A percentile compares a stretch with the other conserved stretches of the same genome.
phyloP scores from a whole-genome alignment of 1,140 invertebrate species.

The Zelostemma sp. region DNA sequence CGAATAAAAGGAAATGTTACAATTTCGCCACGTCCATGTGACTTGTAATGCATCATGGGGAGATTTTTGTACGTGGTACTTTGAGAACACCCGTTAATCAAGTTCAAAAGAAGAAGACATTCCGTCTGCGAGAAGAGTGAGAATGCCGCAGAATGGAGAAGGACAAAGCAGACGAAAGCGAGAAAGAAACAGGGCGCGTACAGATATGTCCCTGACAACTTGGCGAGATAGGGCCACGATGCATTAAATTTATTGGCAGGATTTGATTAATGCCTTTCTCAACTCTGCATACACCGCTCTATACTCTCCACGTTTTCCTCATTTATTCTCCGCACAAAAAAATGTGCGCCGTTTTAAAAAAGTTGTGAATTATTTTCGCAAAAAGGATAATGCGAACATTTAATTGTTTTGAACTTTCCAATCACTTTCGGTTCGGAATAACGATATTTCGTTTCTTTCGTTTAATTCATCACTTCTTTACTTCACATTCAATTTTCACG shows the following conservation, averaged over 20 bases:
- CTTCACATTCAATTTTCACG: conserved; percentile 36
- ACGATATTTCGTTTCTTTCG: too few species aligned
- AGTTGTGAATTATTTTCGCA: too few species aligned
- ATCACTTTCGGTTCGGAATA: too few species aligned
- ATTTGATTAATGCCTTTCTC: conserved; percentile 52
- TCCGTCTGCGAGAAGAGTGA: conserved; percentile 35
- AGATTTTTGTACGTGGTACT: conserved; percentile 46
- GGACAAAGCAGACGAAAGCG: conserved; percentile 15
- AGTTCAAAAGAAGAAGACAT: conserved; percentile 38
- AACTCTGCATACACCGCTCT: conserved; percentile 36
- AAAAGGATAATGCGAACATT: too few species aligned
- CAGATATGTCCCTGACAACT: conserved; percentile 53
- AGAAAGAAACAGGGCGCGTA: conserved; percentile 25
- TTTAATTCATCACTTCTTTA: conserved; percentile 21
- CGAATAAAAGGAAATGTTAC: background rate
- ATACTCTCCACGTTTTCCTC: too few species aligned
- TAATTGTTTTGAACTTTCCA: too few species aligned
- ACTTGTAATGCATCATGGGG: conserved; percentile 33
- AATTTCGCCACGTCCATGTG: conserved; percentile 37
- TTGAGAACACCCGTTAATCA: conserved; percentile 48
- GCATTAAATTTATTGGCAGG: conserved; percentile 55
- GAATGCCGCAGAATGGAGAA: conserved; percentile 9
- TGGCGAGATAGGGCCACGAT: conserved; percentile 47
- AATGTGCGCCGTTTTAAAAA: too few species aligned
- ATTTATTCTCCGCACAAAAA: too few species aligned